Conservation (phyloP, 2,888 invertebrate species). For the Callimorpha dominula region DNA sequence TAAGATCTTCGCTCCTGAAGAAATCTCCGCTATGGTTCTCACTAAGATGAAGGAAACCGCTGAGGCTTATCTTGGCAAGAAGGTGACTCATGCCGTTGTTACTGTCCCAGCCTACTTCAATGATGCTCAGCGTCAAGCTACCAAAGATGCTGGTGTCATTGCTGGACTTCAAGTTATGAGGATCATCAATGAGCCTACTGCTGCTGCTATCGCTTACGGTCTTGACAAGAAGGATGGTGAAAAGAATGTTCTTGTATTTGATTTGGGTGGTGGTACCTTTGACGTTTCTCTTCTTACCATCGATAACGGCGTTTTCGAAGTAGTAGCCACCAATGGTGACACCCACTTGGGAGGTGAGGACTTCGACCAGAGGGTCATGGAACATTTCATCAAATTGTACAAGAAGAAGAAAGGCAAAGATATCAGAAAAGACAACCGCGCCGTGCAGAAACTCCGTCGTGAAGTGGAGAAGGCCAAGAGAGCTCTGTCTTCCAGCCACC, state of each 20-base stretch:
- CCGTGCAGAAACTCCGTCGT: slow-evolving; percentile 97
- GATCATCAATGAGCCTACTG: slow-evolving; percentile 99
- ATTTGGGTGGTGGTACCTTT: slow-evolving; percentile 99
- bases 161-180: slow-evolving; percentile 97
- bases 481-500: slow-evolving; percentile 97
- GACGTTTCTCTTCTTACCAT: slow-evolving; percentile 99
- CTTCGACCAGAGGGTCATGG: slow-evolving; percentile 99
- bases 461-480: slow-evolving; percentile 99
- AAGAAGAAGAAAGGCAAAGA: slow-evolving; percentile 99
- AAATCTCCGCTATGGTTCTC: slow-evolving; percentile 99
- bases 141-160: slow-evolving; percentile 99
- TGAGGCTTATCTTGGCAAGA: slow-evolving; percentile 98
- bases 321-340: slow-evolving; percentile 96
- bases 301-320: slow-evolving; percentile 99
- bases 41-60: slow-evolving; percentile 99
- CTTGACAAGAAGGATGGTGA: slow-evolving; percentile 98
- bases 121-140: slow-evolving; percentile 99
- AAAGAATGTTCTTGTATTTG: slow-evolving; percentile 99
- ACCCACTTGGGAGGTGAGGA: slow-evolving; percentile 99
- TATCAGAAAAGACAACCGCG: slow-evolving; percentile 97
- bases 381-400: slow-evolving; percentile 99
- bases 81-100: slow-evolving; percentile 92
- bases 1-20: slow-evolving; percentile 98
- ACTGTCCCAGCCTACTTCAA: slow-evolving; percentile 99
- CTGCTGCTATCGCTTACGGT: slow-evolving; percentile 98